Evolutionary conservation across 2,888 invertebrate species (phyloP).

Genomic region (Kuschelorhynchus macadamiae): DNA sequence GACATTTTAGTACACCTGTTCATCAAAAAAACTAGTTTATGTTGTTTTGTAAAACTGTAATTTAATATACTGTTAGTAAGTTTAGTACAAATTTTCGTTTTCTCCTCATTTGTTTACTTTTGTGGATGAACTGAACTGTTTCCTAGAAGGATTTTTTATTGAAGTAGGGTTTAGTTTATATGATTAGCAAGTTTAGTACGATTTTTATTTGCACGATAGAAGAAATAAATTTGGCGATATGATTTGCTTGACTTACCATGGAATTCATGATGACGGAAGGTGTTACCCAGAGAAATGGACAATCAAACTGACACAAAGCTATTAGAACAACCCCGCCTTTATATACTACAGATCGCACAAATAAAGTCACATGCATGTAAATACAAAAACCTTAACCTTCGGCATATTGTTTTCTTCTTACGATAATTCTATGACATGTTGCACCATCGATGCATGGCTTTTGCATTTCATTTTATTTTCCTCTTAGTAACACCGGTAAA

Average conservation of each 20-base stretch:
- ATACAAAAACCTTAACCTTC: conserved; percentile 56
- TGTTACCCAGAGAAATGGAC: conserved; percentile 34
- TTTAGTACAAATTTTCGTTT: too few relatives aligned
- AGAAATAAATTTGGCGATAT: too few relatives aligned
- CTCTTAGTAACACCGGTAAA: conserved; percentile 6
- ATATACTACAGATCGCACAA: conserved; percentile 50
- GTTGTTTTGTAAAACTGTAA: too few relatives aligned
- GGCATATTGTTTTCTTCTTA: conserved; percentile 36
- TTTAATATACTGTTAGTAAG: too few relatives aligned
- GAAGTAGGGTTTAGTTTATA: too few relatives aligned
- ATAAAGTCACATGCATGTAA: conserved; percentile 20
- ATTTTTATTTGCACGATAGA: too few relatives aligned
- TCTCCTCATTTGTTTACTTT: too few relatives aligned
- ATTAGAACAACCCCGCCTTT: conserved; percentile 51
- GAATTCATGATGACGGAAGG: conserved; percentile 59
- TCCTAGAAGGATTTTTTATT: too few relatives aligned
- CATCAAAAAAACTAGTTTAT: too few relatives aligned
- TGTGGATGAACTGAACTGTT: too few relatives aligned
- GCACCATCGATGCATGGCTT: conserved; percentile 23
- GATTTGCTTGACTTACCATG: conserved; percentile 60
- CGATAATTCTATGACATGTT: conserved; percentile 37
- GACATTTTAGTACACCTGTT: too few relatives aligned
- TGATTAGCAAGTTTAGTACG: too few relatives aligned
- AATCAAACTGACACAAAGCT: conserved; percentile 50
- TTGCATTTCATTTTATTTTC: neutral